phyloP scores from a whole-genome alignment of 2,888 invertebrate genomes.

The Microplitis deprimator region DNA sequence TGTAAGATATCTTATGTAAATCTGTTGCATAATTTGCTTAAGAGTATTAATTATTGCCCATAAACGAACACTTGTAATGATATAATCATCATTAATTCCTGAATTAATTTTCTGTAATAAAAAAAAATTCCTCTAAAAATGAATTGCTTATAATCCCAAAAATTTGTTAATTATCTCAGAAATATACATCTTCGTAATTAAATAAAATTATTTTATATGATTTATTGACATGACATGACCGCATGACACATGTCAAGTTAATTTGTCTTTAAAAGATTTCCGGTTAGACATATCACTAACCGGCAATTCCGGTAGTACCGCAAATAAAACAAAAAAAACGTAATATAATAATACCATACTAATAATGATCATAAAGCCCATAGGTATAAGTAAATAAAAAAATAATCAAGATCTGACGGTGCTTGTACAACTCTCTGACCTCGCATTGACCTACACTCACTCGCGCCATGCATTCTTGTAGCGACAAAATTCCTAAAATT shows the following conservation, averaged over 20 bases:
- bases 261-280: conserved; percentile 40
- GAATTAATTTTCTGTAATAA: too few species aligned
- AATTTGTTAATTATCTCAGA: too few species aligned
- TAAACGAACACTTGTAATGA: too few species aligned
- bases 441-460: conserved; percentile 30
- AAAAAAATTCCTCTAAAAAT: too few species aligned
- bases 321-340: conserved; percentile 10
- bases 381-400: neutral
- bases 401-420: conserved; percentile 6
- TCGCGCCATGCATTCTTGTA: neutral
- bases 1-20: too few species aligned
- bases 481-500: neutral
- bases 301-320: conserved; percentile 39
- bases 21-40: too few species aligned
- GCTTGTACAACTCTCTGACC: conserved; percentile 10
- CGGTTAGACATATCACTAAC: conserved; percentile 33
- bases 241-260: conserved; percentile 22
- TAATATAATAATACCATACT: too few species aligned
- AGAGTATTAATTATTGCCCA: too few species aligned
- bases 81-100: too few species aligned
- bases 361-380: too few species aligned
- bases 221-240: conserved; percentile 12
- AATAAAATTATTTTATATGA: conserved; percentile 13
- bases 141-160: too few species aligned
- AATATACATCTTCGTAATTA: neutral